Conservation (phyloP, 2,797 vertebrate genomes). For the Schizopygopsis pylzovi region DNA sequence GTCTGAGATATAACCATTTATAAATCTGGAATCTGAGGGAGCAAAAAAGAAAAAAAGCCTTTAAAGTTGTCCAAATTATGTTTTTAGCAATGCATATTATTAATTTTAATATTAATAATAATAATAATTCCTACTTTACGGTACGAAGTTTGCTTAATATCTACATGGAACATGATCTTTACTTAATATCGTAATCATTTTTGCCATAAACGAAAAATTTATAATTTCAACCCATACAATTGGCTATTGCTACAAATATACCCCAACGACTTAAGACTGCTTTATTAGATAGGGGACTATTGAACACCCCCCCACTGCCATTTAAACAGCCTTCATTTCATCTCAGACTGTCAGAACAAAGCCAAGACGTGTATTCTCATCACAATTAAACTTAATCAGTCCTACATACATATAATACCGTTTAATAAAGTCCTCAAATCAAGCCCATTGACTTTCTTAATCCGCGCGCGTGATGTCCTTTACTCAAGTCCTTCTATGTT, state of each 20-base stretch:
- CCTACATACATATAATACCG: background rate
- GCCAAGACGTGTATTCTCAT: background rate
- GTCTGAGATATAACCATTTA: too few species aligned
- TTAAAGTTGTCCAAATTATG: too few species aligned
- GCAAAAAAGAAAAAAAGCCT: too few species aligned
- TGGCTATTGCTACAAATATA: background rate
- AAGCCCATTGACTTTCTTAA: background rate
- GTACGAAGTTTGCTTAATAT: background rate
- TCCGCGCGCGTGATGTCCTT: background rate
- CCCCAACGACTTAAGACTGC: too few species aligned
- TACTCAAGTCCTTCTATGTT: background rate
- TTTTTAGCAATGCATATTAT: too few species aligned
- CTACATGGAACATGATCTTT: background rate
- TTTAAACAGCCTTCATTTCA: constrained; percentile 16
- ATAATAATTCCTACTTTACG: too few species aligned
- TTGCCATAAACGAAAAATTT: background rate
- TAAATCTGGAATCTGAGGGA: too few species aligned
- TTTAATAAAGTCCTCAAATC: background rate
- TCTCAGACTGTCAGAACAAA: constrained; percentile 29
- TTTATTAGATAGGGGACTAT: constrained; percentile 34
- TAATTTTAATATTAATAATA: too few species aligned
- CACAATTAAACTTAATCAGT: background rate
- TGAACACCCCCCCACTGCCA: constrained; percentile 10
- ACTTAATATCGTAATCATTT: background rate
- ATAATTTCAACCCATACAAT: background rate